Percentiles rank a stretch among this genome's conserved stretches.
These are phyloP conservation scores for Amblyteles armatorius DNA, from an alignment of 2,888 invertebrate genomes.

Conservation along the genomic window DNA sequence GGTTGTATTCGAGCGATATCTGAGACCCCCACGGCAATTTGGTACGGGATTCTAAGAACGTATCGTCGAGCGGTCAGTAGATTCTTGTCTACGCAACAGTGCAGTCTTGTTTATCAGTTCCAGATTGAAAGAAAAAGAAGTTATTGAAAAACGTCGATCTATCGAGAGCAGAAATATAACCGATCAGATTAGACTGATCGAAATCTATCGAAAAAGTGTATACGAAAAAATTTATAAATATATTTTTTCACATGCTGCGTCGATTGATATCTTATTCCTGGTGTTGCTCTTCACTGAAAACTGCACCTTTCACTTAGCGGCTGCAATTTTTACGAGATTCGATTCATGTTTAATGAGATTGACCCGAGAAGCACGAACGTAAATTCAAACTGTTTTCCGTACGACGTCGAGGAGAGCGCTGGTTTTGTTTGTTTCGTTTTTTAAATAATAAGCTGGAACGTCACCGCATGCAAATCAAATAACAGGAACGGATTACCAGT, in stretches of 20 bases:
- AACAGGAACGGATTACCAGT: background rate
- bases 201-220: background rate
- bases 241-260: background rate
- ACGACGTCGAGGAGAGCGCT: background rate
- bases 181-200: background rate
- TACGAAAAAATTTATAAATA: too few relatives aligned
- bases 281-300: background rate
- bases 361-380: background rate
- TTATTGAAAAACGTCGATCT: background rate
- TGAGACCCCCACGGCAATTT: background rate
- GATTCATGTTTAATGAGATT: background rate
- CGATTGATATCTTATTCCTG: background rate
- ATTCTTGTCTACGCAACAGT: constrained; percentile 1
- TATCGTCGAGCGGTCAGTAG: background rate
- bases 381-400: background rate
- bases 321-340: background rate
- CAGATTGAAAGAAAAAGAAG: background rate
- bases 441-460: background rate
- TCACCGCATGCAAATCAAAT: background rate
- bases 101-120: background rate
- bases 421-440: background rate
- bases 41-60: background rate
- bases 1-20: background rate
- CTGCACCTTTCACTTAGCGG: background rate
- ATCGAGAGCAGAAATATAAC: background rate